Conservation (phyloP, 2,113 vertebrate species). For the Hyperoodon ampullatus region DNA sequence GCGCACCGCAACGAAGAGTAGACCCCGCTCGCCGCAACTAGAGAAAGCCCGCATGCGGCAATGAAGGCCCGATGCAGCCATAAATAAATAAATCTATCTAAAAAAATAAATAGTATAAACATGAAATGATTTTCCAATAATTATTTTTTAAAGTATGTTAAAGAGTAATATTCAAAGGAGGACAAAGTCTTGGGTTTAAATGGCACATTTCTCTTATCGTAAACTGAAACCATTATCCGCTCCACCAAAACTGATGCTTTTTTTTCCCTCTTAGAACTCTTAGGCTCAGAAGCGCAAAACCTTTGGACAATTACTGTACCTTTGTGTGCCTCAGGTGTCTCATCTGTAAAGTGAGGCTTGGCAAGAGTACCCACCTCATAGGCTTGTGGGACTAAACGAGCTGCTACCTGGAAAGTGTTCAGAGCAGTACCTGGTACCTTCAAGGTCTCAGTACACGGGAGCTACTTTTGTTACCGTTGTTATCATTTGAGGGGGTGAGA, state of each 20-base stretch:
- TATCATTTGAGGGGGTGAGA: background rate
- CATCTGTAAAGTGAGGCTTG: background rate
- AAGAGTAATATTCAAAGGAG: background rate
- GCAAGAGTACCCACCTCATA: background rate
- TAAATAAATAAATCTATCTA: too few relatives aligned
- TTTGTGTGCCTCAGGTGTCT: background rate
- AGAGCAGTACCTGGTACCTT: background rate
- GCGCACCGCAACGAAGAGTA: too few relatives aligned
- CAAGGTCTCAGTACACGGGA: background rate
- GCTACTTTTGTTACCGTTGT: background rate
- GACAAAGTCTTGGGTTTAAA: background rate
- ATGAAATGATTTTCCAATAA: conserved; percentile 31
- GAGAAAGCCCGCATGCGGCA: too few relatives aligned
- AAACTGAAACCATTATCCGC: background rate
- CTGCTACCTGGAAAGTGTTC: background rate
- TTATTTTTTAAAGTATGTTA: background rate
- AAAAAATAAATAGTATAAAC: conserved; percentile 3
- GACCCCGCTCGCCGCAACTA: too few relatives aligned
- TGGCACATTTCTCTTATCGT: background rate
- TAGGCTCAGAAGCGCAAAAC: background rate
- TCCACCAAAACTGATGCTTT: background rate
- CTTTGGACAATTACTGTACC: background rate
- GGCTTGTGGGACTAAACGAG: background rate
- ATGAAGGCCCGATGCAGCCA: too few relatives aligned
- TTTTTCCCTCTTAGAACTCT: background rate